These are phyloP conservation scores for Sturmia bella DNA, from an alignment of 2,888 invertebrate species.

Conservation along the genomic window DNA sequence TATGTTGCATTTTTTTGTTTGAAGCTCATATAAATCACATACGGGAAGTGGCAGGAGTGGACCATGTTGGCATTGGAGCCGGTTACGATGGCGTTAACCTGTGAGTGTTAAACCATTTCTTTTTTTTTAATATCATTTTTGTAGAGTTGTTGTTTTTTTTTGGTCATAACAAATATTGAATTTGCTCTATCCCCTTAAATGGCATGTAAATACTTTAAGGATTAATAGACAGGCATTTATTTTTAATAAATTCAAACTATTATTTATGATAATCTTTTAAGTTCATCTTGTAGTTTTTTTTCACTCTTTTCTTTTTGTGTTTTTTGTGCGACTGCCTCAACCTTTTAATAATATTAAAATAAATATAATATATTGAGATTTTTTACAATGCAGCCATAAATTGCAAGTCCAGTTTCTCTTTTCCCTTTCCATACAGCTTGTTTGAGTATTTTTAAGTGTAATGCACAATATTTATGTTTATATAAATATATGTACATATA, in stretches of 20 bases:
- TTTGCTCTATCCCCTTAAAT: background rate
- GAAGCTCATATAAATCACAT: conserved; percentile 95
- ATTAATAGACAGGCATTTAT: conserved; percentile 12
- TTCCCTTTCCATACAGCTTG: background rate
- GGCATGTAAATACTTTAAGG: conserved; percentile 6
- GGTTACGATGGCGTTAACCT: conserved; percentile 95
- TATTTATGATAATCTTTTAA: conserved; percentile 42
- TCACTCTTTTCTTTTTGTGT: background rate
- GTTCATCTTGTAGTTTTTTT: background rate
- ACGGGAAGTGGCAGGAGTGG: conserved; percentile 91
- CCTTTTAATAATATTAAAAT: conserved; percentile 74
- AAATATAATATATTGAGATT: conserved; percentile 76
- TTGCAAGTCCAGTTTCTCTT: conserved; percentile 10
- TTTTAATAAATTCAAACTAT: conserved; percentile 19
- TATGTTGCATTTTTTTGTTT: conserved; percentile 17
- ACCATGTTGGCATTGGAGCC: conserved; percentile 93
- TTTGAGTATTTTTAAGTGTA: conserved; percentile 17
- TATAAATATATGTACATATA: background rate
- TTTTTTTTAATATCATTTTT: conserved; percentile 21
- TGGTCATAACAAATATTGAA: background rate
- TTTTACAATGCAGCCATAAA: background rate
- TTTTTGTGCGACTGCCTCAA: background rate
- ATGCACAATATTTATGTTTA: background rate
- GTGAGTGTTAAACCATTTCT: conserved; percentile 87
- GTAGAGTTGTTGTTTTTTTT: background rate